Conservation (phyloP, 2,797 vertebrate genomes). For the Octomys mimax region DNA sequence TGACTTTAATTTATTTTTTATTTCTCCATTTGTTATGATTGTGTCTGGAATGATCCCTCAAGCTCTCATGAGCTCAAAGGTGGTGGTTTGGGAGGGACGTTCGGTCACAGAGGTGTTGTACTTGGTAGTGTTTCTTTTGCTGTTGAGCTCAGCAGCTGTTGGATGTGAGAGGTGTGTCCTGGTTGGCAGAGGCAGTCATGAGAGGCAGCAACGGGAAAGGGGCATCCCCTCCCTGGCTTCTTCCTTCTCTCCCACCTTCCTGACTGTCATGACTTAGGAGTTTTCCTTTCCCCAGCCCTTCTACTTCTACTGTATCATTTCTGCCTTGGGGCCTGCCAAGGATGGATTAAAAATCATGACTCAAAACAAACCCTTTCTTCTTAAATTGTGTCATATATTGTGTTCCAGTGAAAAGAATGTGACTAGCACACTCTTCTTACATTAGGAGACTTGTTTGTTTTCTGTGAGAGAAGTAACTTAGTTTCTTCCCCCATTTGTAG, state of each 20-base stretch:
- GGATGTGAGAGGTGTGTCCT: not conserved
- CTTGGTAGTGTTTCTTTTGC: not conserved
- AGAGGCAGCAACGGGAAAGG: not conserved
- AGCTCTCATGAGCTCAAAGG: not conserved
- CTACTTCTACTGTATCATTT: not conserved
- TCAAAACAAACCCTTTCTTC: not conserved
- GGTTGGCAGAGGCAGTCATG: not conserved
- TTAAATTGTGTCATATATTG: not conserved
- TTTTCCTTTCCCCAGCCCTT: not conserved
- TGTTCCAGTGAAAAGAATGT: not conserved
- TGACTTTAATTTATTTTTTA: conserved; percentile 1
- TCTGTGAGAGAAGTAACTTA: conserved; percentile 35
- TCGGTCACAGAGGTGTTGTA: rapidly evolving
- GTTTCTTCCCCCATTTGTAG: conserved; percentile 12
- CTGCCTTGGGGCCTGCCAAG: not conserved
- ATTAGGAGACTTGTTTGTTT: not conserved
- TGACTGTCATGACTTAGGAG: not conserved
- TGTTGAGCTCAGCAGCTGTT: not conserved
- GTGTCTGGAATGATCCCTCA: not conserved
- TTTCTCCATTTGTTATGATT: not conserved
- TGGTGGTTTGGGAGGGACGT: not conserved
- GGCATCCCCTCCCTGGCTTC: not conserved
- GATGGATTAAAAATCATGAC: not conserved
- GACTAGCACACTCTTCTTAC: not conserved
- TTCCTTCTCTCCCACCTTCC: no score